Evolutionary conservation across 2,888 invertebrate genomes (phyloP).

Genomic region (Leptopilina myrica): DNA sequence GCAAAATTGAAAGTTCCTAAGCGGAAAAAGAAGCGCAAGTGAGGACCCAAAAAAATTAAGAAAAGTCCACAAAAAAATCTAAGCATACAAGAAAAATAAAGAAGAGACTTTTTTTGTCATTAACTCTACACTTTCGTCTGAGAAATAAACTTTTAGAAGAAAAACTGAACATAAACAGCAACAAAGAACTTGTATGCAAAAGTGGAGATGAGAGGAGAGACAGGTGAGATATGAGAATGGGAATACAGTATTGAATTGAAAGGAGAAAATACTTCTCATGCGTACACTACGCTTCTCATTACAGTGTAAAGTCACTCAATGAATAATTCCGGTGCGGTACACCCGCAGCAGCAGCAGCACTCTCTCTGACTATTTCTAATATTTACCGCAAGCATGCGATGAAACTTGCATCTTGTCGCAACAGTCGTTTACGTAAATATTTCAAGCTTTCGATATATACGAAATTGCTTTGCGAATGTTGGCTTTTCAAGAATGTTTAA

Average conservation of each 20-base stretch:
- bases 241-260: too few relatives aligned
- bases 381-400: constrained; percentile 35
- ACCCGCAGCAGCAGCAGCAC: constrained; percentile 22
- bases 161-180: not conserved
- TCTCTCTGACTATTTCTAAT: constrained; percentile 40
- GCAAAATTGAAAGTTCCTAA: too few relatives aligned
- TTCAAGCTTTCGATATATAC: constrained; percentile 1
- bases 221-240: too few relatives aligned
- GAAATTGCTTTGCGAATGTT: constrained; percentile 17
- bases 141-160: not conserved
- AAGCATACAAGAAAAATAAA: too few relatives aligned
- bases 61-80: too few relatives aligned
- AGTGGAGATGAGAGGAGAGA: too few relatives aligned
- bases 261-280: too few relatives aligned
- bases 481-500: constrained; percentile 20
- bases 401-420: constrained; percentile 20
- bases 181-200: not conserved
- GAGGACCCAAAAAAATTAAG: too few relatives aligned
- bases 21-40: too few relatives aligned
- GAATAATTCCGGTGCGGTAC: constrained; percentile 33
- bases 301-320: constrained; percentile 26
- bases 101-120: too few relatives aligned
- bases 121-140: not conserved
- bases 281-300: too few relatives aligned
- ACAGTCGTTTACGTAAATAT: constrained; percentile 23